Conservation (phyloP, 2,888 invertebrate genomes). For the Lacanobia oleracea region DNA sequence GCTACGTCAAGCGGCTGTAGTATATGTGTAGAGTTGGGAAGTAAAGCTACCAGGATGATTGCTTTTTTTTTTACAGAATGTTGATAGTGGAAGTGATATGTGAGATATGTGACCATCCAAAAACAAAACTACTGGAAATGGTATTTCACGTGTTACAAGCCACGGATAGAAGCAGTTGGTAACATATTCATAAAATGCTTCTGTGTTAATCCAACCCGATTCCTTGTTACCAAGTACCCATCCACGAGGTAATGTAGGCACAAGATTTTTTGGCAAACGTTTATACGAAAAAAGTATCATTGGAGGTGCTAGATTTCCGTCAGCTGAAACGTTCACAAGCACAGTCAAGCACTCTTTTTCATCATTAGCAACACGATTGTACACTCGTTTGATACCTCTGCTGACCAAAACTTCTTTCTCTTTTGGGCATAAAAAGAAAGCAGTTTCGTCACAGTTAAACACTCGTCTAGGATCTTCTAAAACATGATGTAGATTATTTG, state of each 20-base stretch:
- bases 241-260: not conserved
- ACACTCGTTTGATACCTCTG: too few species aligned
- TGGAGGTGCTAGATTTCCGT: slow-evolving; percentile 8
- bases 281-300: slow-evolving; percentile 11
- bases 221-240: slow-evolving; percentile 15
- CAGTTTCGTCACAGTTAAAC: too few species aligned
- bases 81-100: too few species aligned
- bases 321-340: slow-evolving; percentile 11
- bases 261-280: not conserved
- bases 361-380: too few species aligned
- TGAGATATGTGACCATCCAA: slow-evolving; percentile 20
- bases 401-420: too few species aligned
- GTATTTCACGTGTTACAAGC: slow-evolving; percentile 15
- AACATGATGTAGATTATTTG: not conserved
- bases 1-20: too few species aligned
- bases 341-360: too few species aligned
- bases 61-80: too few species aligned
- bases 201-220: slow-evolving; percentile 16
- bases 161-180: slow-evolving; percentile 13
- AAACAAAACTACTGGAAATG: slow-evolving; percentile 22
- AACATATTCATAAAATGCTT: slow-evolving; percentile 19
- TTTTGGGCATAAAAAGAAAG: too few species aligned
- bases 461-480: too few species aligned
- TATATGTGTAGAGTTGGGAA: too few species aligned
- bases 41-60: not conserved